phyloP scores from a whole-genome alignment of 2,113 vertebrate genomes.

The Centropus unirufus region DNA sequence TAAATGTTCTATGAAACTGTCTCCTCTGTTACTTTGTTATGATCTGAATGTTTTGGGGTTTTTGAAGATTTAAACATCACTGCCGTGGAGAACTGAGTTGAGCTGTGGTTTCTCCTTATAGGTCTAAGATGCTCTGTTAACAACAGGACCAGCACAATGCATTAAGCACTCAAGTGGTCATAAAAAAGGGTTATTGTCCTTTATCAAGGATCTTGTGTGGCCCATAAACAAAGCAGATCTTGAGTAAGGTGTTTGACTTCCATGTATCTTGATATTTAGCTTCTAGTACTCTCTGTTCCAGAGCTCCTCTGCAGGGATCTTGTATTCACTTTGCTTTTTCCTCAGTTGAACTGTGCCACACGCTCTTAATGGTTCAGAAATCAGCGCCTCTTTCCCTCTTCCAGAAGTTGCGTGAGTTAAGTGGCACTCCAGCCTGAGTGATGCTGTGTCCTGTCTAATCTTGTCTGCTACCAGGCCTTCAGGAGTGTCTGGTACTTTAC shows the following conservation, averaged over 20 bases:
- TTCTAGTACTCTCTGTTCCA: background rate
- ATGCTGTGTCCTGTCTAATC: background rate
- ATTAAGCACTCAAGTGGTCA: background rate
- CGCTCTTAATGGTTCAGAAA: background rate
- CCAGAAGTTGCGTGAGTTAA: background rate
- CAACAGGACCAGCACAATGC: background rate
- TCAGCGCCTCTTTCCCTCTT: background rate
- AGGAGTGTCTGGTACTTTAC: background rate
- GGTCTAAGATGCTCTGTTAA: background rate
- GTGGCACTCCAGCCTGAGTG: background rate
- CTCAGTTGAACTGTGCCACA: background rate
- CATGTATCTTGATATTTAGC: background rate
- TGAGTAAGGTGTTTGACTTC: background rate
- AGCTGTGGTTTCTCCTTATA: background rate
- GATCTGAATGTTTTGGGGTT: background rate
- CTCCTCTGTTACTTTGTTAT: background rate
- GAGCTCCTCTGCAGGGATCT: background rate
- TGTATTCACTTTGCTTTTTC: background rate
- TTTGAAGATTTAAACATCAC: background rate
- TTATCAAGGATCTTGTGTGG: background rate
- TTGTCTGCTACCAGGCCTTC: rapidly evolving
- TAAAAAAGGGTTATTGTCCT: background rate
- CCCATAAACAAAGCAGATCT: background rate
- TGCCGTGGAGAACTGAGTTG: background rate
- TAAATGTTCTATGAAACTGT: background rate